Percentiles rank a stretch among this genome's conserved stretches.
These are phyloP conservation scores for Brachyistius frenatus DNA, from an alignment of 2,113 vertebrate genomes.

Conservation along the genomic window DNA sequence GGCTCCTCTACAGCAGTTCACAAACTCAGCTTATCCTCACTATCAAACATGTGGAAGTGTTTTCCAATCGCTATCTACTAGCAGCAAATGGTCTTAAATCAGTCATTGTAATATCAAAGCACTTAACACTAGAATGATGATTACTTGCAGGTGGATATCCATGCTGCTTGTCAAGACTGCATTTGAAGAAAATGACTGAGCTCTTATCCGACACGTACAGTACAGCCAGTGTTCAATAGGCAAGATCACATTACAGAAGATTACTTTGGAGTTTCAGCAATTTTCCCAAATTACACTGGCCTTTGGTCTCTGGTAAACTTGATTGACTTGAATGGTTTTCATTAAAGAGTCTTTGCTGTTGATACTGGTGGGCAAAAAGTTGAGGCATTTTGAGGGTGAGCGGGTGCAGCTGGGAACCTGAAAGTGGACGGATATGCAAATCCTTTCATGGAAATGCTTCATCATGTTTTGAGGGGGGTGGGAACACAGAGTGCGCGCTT, in stretches of 20 bases:
- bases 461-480: conserved; percentile 42
- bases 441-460: conserved; percentile 55
- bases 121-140: conserved; percentile 86
- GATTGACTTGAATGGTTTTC: conserved; percentile 88
- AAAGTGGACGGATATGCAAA: conserved; percentile 63
- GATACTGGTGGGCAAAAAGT: conserved; percentile 74
- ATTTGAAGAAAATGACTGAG: conserved; percentile 83
- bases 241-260: conserved; percentile 85
- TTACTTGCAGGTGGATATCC: conserved; percentile 84
- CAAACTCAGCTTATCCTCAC: conserved; percentile 71
- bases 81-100: conserved; percentile 84
- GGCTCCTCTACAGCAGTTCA: conserved; percentile 40
- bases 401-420: conserved; percentile 72
- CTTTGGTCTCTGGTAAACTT: conserved; percentile 84
- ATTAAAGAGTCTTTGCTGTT: conserved; percentile 78
- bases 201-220: conserved; percentile 87
- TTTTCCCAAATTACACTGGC: conserved; percentile 85
- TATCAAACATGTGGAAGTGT: conserved; percentile 82
- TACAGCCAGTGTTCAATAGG: conserved; percentile 78
- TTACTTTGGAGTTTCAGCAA: conserved; percentile 83
- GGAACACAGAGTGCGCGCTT: conserved; percentile 21
- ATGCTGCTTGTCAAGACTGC: conserved; percentile 78
- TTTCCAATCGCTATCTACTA: conserved; percentile 80
- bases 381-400: conserved; percentile 66
- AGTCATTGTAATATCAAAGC: conserved; percentile 88